Base-by-base conservation (phyloP, 2,113 vertebrate genomes). In the Uria lomvia region DNA sequence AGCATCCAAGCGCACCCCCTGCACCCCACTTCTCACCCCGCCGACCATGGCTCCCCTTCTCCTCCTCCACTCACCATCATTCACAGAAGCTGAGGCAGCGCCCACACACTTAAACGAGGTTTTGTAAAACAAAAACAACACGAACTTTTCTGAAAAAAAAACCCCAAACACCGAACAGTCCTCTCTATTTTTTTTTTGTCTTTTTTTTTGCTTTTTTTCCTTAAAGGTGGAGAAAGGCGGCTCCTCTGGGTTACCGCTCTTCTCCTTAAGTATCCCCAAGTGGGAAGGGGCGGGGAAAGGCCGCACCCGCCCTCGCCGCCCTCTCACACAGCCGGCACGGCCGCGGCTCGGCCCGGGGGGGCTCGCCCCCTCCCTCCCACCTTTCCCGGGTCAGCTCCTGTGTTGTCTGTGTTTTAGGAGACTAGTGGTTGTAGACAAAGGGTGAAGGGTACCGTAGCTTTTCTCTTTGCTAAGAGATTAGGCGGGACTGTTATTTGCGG, bases 181-280 rank as follows among this genome's bases (percentile, higher is more conserved):
- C 2, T 5, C 2, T 53, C 8, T 9, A 3, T 23, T 12, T 10
- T 34, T 4, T 4, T 6, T 1, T 9, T 9, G 4, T 2, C 18
- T 8, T 5, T 29, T 11, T 24, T 29, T 11, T 24, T 15, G n/a
- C n/a, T 6, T 20, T 26, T 18, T 7, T 5, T 7, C 3, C 8
- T 14, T 3, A 1, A 47, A 18, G 22, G 17, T 8, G 4, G 8
- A 45, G 36, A 14, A 43, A 23, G 5, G 29, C 22, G 12, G 9
- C 16, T 1, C 2, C 3, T 1, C 1, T 1, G 0, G 0, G 0
- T 0, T 0, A 1, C 63, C 7, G 22, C 40, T 56, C 43, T 30
- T 42, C 58, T 32, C 73, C 26, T 91, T 93, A 93, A 85, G 26
- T 90, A 84, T 9, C 27, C 42, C 78, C n/a, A 18, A 17, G 77